Evolutionary conservation across 1,140 invertebrate genomes (phyloP), one percentile per base, ranked within the genome.

Genomic region (Drosophila repletoides): DNA sequence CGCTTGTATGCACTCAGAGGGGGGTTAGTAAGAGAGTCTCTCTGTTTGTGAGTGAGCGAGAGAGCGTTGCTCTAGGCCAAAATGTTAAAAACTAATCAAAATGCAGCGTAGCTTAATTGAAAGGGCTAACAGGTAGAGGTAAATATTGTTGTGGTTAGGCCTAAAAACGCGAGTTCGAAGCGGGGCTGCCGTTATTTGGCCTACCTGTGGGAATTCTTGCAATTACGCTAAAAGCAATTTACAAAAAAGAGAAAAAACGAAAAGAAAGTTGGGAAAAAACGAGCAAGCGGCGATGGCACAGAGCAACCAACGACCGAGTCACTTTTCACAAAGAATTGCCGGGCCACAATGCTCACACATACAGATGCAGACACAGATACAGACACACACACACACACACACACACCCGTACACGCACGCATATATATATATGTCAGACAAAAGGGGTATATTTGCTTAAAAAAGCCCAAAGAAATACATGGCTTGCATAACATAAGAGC

Each of bases 181-280:
- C 49, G 49, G 45, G n/a, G 63, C 15, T 24, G 49, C 60, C 61
- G 53, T 45, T 72, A 58, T 60, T 61, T 61, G 55, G 52, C 41
- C 60, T 75, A 66, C 74, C 72, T 79, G 79, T 59, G 68, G 81
- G 81, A 87, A 86, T 80, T 34, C 64, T 76, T 22, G 81, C 80
- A 86, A 86, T 86, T 86, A 86, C 76, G 76, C 64, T 86, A 86
- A 86, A 86, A 86, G 80, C 80, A 86, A 87, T 86, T 86, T 56
- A 51, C 40, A 40, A 65, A 43, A 40, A 38, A 58, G 51, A 52
- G 60, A 61, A 55, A 33, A 28, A 34, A 24, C 12, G 31, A 43
- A 45, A 40, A 31, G 33, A 36, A 56, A 33, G 15, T 33, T 31
- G 17, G 56, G 52, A 34, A 52, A 64, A 45, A 49, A 12, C 15